Base-by-base conservation (phyloP, 2,797 vertebrate genomes). In the Stomatorhinus walkeri region DNA sequence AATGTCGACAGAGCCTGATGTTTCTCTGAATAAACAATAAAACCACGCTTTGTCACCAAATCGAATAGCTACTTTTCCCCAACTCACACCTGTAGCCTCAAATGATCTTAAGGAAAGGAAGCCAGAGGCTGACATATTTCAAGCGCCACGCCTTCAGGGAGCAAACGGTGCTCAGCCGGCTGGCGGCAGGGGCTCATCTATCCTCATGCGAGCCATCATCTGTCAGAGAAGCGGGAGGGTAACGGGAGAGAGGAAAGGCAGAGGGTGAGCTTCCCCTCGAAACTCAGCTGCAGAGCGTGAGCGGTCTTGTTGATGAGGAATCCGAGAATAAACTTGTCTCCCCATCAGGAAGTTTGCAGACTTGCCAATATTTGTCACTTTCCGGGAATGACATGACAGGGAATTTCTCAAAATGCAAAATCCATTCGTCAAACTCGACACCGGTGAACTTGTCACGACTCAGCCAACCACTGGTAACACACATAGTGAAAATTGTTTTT, bases 1-100 rank as follows among this genome's bases (percentile, higher is more conserved):
- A 93, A 92, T 32, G 40, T 88, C 90, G 90, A 90, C 85, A 89
- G 59, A 88, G 85, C 43, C 61, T 43, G 49, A 87, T 59, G 89
- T 91, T 90, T 93, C 90, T 91, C 92, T 88, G 32, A 61, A 88
- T 87, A 88, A 83, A 54, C 4, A 83, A 49, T 86, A 87, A 84
- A 87, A 88, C 91, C 88, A 90, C 92, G 92, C 93, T 92, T 92
- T 91, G 91, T 94, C 92, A 93, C 91, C 85, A 72, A 54, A 91
- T 90, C 32, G 79, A 90, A 56, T 4, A 91, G 88, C 89, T 54
- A 54, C 59, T 87, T 48, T 40, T 81, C n/a, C 52, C 87, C 79
- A 88, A 88, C 72, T 92, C 52, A 87, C 84, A 91, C 93, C 94
- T 87, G 91, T 90, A 92, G 93, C 92, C 72, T 54, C 76, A 91